phyloP scores from a whole-genome alignment of 2,797 vertebrate genomes.

The Siniperca undulata region DNA sequence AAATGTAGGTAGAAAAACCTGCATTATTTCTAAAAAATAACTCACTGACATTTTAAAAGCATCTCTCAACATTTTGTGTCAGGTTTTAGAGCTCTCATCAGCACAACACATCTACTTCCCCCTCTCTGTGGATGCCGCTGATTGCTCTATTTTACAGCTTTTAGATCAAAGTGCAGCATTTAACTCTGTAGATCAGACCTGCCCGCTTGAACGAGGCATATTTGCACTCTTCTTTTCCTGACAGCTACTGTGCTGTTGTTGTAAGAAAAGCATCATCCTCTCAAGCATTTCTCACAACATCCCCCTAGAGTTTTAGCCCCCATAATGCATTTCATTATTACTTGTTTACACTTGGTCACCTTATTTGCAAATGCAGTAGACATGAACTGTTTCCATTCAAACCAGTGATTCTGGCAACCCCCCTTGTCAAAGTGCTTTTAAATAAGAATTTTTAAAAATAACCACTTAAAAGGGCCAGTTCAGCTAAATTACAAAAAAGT shows the following conservation, averaged over 20 bases:
- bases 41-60: slow-evolving; percentile 11
- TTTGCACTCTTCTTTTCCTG: slow-evolving; percentile 28
- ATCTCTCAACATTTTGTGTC: slow-evolving; percentile 15
- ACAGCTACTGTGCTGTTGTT: slow-evolving; percentile 28
- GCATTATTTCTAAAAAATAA: slow-evolving; percentile 3
- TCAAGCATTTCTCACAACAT: slow-evolving; percentile 20
- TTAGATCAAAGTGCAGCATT: slow-evolving; percentile 54
- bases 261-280: slow-evolving; percentile 34
- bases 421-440: background rate
- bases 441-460: background rate
- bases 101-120: slow-evolving; percentile 1
- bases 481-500: background rate
- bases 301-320: slow-evolving; percentile 10
- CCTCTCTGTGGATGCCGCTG: background rate
- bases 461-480: background rate
- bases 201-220: slow-evolving; percentile 16
- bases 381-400: slow-evolving; percentile 1
- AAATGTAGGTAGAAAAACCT: background rate
- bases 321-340: slow-evolving; percentile 17
- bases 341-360: slow-evolving; percentile 13
- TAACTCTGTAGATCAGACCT: slow-evolving; percentile 33
- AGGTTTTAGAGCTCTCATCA: slow-evolving; percentile 22
- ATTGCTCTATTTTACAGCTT: slow-evolving; percentile 54
- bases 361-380: slow-evolving; percentile 21
- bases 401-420: background rate